phyloP scores from a whole-genome alignment of 2,113 vertebrate genomes.

The Macaca mulatta region DNA sequence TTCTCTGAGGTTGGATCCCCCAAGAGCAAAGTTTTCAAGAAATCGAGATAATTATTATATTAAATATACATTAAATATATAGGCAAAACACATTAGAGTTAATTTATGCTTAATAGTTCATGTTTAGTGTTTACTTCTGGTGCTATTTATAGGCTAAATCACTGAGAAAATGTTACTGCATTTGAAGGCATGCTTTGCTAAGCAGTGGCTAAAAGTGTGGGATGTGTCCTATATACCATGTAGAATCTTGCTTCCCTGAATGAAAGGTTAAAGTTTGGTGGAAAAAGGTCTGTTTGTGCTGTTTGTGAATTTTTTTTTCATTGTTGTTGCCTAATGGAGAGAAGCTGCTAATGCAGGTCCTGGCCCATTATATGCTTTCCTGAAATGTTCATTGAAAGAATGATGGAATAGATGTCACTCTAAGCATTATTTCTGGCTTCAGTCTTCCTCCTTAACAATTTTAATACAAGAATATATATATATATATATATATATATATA shows the following conservation, averaged over 20 bases:
- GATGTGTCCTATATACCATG: neutral
- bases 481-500: too few relatives aligned
- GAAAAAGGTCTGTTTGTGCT: neutral
- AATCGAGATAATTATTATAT: neutral
- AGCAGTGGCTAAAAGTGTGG: neutral
- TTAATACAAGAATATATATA: neutral
- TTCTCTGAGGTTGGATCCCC: neutral
- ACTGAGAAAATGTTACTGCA: neutral
- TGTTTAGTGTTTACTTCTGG: neutral
- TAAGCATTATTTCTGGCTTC: neutral
- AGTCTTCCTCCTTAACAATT: neutral
- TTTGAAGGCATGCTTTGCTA: neutral
- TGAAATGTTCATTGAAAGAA: neutral
- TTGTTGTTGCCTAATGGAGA: neutral
- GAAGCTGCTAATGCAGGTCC: neutral
- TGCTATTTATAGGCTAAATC: neutral
- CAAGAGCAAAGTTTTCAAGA: neutral
- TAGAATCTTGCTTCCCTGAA: neutral
- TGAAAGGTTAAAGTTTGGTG: neutral
- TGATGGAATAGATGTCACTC: neutral
- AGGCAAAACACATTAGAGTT: neutral
- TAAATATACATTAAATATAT: neutral
- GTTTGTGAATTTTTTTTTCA: neutral
- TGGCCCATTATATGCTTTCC: neutral
- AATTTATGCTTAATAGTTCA: neutral